These are phyloP conservation scores for Chaetophractus vellerosus DNA, from an alignment of 2,797 vertebrate species.

Conservation along the genomic window DNA sequence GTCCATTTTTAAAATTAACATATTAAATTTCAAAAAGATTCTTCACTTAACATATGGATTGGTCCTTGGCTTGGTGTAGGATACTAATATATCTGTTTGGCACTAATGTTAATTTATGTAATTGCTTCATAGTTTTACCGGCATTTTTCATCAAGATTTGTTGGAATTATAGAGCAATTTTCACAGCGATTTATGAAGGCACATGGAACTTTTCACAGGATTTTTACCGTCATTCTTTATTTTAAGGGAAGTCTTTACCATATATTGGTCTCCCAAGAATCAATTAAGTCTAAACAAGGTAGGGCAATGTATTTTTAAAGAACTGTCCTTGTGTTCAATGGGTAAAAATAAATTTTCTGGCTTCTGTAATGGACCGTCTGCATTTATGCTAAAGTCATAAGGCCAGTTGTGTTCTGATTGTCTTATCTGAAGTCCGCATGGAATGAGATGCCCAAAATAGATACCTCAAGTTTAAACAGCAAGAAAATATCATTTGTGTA, in stretches of 20 bases:
- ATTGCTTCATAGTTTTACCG: slow-evolving; percentile 85
- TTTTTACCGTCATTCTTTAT: slow-evolving; percentile 75
- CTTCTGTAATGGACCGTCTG: not conserved
- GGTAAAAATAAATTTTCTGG: not conserved
- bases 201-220: slow-evolving; percentile 71
- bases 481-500: not conserved
- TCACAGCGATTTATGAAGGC: slow-evolving; percentile 72
- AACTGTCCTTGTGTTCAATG: slow-evolving; percentile 24
- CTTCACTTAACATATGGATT: slow-evolving; percentile 71
- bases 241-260: slow-evolving; percentile 73
- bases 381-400: slow-evolving; percentile 22
- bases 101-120: slow-evolving; percentile 82
- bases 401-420: not conserved
- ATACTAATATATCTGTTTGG: slow-evolving; percentile 77
- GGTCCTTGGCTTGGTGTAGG: slow-evolving; percentile 57
- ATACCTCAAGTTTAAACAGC: not conserved
- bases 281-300: slow-evolving; percentile 60
- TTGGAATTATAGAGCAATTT: slow-evolving; percentile 81
- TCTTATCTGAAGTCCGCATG: not conserved
- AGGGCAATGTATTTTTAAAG: slow-evolving; percentile 63
- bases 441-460: not conserved
- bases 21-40: slow-evolving; percentile 61
- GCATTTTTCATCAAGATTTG: slow-evolving; percentile 86
- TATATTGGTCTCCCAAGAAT: slow-evolving; percentile 60
- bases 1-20: slow-evolving; percentile 21